A percentile compares a stretch with the other conserved stretches of the same genome.
These are phyloP conservation scores for Cephus rjabovi DNA, from an alignment of 2,888 invertebrate species.

Conservation along the genomic window DNA sequence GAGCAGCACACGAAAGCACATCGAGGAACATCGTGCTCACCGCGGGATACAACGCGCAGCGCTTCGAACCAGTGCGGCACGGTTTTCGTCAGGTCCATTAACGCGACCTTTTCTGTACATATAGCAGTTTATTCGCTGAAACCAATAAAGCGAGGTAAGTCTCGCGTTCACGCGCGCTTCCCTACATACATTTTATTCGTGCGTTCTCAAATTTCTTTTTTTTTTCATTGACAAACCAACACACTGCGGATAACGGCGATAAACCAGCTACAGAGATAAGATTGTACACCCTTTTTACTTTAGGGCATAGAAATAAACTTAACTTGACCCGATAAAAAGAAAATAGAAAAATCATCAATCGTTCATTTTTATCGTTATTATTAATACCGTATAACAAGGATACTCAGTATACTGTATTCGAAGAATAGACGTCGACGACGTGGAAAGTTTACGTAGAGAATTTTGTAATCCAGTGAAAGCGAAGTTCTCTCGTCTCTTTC, in stretches of 20 bases:
- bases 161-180: background rate
- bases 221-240: background rate
- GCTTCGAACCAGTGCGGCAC: slow-evolving; percentile 48
- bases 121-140: background rate
- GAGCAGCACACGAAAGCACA: background rate
- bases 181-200: background rate
- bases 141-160: background rate
- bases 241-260: background rate
- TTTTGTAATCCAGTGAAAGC: background rate
- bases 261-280: background rate
- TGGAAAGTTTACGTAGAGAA: background rate
- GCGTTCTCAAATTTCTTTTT: background rate
- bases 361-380: background rate
- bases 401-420: background rate
- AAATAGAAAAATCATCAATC: background rate
- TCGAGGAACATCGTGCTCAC: slow-evolving; percentile 38
- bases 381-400: background rate
- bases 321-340: background rate
- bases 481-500: background rate
- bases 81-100: slow-evolving; percentile 1
- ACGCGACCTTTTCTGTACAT: background rate
- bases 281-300: background rate
- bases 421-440: background rate
- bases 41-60: slow-evolving; percentile 49
- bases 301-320: background rate